Evolutionary conservation across 92 coral and sea anemone species (phyloP).

Genomic region (Bergia sp.): DNA sequence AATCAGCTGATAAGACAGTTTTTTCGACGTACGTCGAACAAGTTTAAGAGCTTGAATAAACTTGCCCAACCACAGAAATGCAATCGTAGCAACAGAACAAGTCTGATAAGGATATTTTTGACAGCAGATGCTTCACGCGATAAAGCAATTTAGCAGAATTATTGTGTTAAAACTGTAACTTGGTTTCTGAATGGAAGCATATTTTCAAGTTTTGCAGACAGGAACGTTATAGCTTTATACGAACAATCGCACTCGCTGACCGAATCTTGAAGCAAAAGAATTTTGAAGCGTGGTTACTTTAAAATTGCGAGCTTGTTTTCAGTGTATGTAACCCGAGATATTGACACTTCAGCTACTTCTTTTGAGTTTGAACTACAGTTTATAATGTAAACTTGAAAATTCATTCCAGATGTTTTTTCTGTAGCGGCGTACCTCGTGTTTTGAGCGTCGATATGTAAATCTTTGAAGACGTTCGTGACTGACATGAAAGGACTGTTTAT

Average conservation of each 20-base stretch:
- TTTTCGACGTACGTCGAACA: not conserved
- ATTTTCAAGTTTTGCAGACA: not conserved
- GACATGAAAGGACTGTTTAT: constrained; percentile 34
- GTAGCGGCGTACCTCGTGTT: constrained; percentile 4
- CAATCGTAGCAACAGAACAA: constrained; percentile 1
- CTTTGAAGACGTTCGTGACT: not conserved
- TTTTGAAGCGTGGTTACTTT: not conserved
- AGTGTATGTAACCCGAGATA: constrained; percentile 4
- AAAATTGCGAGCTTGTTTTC: not conserved
- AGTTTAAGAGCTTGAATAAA: not conserved
- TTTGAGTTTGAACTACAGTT: constrained; percentile 14
- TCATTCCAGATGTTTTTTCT: constrained; percentile 41
- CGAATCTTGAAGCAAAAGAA: not conserved
- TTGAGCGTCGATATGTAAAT: constrained; percentile 24
- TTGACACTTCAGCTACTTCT: constrained; percentile 13
- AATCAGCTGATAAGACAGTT: not conserved
- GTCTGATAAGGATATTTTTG: constrained; percentile 4
- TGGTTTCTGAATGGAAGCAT: not conserved
- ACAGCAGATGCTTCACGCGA: constrained; percentile 14
- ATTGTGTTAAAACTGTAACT: not conserved
- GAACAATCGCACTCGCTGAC: not conserved
- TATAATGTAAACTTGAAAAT: constrained; percentile 16
- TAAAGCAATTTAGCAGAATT: constrained; percentile 19
- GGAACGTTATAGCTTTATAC: not conserved
- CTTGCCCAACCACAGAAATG: constrained; percentile 31